Evolutionary conservation across 2,113 vertebrate species (phyloP).

Genomic region (Elgaria multicarinata): DNA sequence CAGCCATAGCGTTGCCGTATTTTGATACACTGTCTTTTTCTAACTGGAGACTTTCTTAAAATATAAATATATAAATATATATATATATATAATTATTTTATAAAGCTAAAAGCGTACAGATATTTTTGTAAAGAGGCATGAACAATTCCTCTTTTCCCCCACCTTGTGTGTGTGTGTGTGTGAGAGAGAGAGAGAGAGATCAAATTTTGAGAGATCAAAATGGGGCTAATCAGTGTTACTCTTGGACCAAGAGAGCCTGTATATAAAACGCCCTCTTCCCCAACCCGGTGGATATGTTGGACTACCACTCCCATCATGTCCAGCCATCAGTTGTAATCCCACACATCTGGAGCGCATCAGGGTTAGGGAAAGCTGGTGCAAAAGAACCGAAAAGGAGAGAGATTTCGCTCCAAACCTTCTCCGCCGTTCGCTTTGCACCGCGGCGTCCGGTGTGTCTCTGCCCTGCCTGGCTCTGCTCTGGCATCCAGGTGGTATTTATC

Average conservation of each 20-base stretch:
- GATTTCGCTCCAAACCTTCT: neutral
- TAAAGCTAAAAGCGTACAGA: constrained; percentile 71
- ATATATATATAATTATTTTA: constrained; percentile 13
- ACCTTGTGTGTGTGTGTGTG: no score
- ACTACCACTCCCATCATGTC: no score
- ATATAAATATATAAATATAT: no score
- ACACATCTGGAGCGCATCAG: no score
- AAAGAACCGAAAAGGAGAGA: neutral
- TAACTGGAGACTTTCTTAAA: constrained; percentile 82
- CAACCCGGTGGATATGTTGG: no score
- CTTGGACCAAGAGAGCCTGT: neutral
- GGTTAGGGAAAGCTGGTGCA: no score
- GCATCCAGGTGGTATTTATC: neutral
- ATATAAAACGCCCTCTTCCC: neutral
- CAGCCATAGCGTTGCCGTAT: constrained; percentile 76
- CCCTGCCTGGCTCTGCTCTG: neutral
- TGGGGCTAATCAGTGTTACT: neutral
- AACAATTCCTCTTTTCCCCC: constrained; percentile 5
- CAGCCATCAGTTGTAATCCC: no score
- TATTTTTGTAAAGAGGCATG: constrained; percentile 78
- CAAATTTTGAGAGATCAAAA: no score
- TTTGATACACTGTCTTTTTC: constrained; percentile 77
- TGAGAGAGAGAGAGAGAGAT: no score
- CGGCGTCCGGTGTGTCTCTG: no score
- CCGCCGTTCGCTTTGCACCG: no score